Conservation (phyloP, 2,888 invertebrate species). For the Rhagonycha fulva region DNA sequence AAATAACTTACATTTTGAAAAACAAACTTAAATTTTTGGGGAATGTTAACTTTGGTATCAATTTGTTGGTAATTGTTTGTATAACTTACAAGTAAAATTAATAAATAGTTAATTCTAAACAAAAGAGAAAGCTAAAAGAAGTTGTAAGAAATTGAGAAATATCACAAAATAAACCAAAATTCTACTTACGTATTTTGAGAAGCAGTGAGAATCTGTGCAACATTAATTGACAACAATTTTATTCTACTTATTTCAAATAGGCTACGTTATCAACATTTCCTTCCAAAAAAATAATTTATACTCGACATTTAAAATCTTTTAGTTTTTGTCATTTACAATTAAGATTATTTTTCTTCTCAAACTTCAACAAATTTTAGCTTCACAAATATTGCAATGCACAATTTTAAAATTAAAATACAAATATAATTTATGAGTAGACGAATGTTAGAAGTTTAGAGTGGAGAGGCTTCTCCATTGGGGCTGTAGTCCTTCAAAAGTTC, state of each 20-base stretch:
- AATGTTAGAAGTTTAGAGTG: conserved; percentile 39
- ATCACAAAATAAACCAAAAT: conserved; percentile 15
- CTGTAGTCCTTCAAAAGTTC: conserved; percentile 77
- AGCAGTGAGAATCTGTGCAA: conserved; percentile 19
- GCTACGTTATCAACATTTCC: neutral
- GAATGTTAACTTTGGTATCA: conserved; percentile 78
- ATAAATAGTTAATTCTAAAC: conserved; percentile 26
- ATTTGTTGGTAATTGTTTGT: conserved; percentile 52
- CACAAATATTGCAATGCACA: neutral
- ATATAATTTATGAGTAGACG: conserved; percentile 7
- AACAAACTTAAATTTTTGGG: conserved; percentile 57
- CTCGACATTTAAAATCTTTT: neutral
- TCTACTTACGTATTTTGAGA: neutral
- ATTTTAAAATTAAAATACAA: conserved; percentile 1
- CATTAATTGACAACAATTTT: conserved; percentile 29
- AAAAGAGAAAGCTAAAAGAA: neutral
- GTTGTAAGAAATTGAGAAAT: conserved; percentile 11
- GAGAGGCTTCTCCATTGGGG: conserved; percentile 49
- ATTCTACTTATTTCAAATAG: conserved; percentile 16
- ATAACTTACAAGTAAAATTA: conserved; percentile 26
- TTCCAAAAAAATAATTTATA: neutral
- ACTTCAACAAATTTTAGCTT: neutral
- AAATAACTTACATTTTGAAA: conserved; percentile 50
- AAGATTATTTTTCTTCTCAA: conserved; percentile 8
- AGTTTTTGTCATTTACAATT: neutral